These are phyloP conservation scores for Spinus olivaceus DNA, from an alignment of 2,797 vertebrate genomes.

Conservation along the genomic window DNA sequence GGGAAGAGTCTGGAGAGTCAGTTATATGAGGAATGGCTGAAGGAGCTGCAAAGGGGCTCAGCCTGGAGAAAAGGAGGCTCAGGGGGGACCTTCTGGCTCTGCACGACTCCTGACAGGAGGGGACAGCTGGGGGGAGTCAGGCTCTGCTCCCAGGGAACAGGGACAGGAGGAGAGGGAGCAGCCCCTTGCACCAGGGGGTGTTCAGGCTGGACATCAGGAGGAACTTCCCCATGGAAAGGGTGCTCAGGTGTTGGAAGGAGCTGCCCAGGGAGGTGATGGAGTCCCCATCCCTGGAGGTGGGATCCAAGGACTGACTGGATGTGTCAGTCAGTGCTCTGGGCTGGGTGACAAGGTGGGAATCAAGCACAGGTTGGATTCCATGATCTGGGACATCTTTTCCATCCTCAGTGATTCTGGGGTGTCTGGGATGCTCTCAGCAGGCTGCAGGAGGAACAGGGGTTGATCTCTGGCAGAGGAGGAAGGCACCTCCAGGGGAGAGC, in stretches of 20 bases:
- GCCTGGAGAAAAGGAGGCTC: neutral
- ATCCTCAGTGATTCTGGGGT: neutral
- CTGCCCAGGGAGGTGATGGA: neutral
- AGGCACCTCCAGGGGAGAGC: neutral
- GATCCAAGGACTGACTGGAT: rapidly evolving
- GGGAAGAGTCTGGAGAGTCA: neutral
- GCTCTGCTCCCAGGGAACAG: neutral
- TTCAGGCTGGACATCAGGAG: rapidly evolving
- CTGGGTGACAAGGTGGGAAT: neutral
- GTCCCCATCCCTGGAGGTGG: too few species aligned
- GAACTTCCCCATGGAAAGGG: neutral
- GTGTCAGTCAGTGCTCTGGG: neutral
- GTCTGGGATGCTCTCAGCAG: rapidly evolving
- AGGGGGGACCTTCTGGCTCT: neutral
- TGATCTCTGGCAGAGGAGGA: neutral
- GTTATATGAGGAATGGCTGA: neutral
- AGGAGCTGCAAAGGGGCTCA: neutral
- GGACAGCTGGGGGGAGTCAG: rapidly evolving
- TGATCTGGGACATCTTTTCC: neutral
- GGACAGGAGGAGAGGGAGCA: rapidly evolving
- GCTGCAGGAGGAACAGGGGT: neutral
- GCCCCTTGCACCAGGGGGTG: rapidly evolving
- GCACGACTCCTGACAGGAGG: neutral
- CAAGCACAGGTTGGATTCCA: neutral
- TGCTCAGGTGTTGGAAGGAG: neutral